These are phyloP conservation scores for Drosophila aff. DNA, from an alignment of 1,140 invertebrate genomes.

Conservation along the genomic window DNA sequence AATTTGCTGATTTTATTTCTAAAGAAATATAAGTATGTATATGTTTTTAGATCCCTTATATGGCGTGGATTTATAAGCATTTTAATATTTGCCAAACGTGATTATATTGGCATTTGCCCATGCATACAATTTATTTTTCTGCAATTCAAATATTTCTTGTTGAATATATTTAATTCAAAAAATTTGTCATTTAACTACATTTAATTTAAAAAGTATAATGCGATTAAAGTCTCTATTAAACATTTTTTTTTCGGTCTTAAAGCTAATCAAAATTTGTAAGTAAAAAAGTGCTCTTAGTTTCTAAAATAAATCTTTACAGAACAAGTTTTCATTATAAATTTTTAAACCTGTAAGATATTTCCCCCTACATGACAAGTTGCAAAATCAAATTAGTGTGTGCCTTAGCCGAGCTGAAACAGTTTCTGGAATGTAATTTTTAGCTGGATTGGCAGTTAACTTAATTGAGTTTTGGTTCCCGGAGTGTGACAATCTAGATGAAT, in stretches of 20 bases:
- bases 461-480: slow-evolving; percentile 45
- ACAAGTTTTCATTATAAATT: background rate
- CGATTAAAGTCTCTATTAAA: no score
- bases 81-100: background rate
- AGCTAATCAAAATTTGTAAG: no score
- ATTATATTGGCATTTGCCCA: background rate
- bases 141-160: background rate
- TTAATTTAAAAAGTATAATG: no score
- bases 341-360: background rate
- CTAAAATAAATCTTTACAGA: no score
- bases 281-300: no score
- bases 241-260: no score
- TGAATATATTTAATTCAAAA: background rate
- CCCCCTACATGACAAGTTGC: background rate
- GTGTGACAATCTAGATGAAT: slow-evolving; percentile 44
- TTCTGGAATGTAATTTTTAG: slow-evolving; percentile 22
- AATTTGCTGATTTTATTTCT: background rate
- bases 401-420: background rate
- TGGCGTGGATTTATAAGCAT: background rate
- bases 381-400: slow-evolving; percentile 5
- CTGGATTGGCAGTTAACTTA: slow-evolving; percentile 41
- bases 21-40: background rate
- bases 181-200: no score
- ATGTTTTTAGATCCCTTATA: background rate
- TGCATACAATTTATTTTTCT: no score